Conservation (phyloP, 2,888 invertebrate species). For the Pheosia tremula region DNA sequence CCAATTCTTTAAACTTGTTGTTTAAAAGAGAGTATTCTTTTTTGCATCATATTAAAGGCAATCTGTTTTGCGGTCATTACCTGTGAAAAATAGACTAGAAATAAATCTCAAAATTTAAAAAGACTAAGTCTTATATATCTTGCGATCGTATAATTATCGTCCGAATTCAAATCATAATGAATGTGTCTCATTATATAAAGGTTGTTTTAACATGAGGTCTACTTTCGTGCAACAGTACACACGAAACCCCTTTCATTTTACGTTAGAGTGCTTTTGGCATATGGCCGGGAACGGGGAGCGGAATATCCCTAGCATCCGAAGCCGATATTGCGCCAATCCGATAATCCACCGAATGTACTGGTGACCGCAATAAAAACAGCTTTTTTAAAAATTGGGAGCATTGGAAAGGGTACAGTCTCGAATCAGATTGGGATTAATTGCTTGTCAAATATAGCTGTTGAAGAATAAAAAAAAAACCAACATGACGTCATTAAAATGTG, state of each 20-base stretch:
- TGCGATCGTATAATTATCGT: neutral
- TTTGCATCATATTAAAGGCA: too few relatives aligned
- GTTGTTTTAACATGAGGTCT: conserved; percentile 41
- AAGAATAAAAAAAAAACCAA: too few relatives aligned
- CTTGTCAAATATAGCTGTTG: conserved; percentile 1
- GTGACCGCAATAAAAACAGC: conserved; percentile 44
- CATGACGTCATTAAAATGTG: too few relatives aligned
- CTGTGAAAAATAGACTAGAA: too few relatives aligned
- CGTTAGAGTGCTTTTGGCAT: conserved; percentile 46
- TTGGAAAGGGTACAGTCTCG: conserved; percentile 24
- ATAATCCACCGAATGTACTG: conserved; percentile 52
- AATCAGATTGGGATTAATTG: conserved; percentile 33
- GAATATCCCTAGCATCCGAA: conserved; percentile 37
- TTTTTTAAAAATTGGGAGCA: conserved; percentile 35
- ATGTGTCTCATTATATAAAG: conserved; percentile 22
- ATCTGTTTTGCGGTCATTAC: too few relatives aligned
- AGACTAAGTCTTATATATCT: too few relatives aligned
- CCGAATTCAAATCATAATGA: conserved; percentile 29
- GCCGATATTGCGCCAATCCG: conserved; percentile 49
- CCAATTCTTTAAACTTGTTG: too few relatives aligned
- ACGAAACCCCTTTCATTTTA: conserved; percentile 51
- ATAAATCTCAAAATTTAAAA: too few relatives aligned
- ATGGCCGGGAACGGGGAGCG: conserved; percentile 37
- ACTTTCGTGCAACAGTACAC: conserved; percentile 34
- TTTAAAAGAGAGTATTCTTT: too few relatives aligned